These are phyloP conservation scores for Falco concolor DNA, from an alignment of 2,797 vertebrate genomes.

Conservation along the genomic window DNA sequence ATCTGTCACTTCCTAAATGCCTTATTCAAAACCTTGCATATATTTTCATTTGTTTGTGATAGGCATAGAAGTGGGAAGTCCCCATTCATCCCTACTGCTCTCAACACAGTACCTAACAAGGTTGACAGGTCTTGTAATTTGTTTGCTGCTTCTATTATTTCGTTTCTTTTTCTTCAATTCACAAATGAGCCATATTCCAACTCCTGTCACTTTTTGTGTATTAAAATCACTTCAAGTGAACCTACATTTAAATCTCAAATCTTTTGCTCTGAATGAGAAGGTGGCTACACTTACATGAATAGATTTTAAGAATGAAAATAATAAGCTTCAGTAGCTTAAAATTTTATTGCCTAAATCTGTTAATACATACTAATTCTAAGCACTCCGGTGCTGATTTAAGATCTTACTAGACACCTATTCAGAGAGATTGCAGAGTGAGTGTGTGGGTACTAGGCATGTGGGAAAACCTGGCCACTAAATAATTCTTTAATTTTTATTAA, in stretches of 20 bases:
- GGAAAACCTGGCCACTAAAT: background rate
- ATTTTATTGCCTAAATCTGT: slow-evolving; percentile 37
- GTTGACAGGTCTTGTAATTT: slow-evolving; percentile 43
- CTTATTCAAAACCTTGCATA: background rate
- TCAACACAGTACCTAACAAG: background rate
- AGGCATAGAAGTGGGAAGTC: slow-evolving; percentile 4
- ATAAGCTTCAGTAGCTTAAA: slow-evolving; percentile 21
- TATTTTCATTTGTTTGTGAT: slow-evolving; percentile 40
- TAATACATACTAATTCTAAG: slow-evolving; percentile 12
- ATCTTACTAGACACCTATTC: background rate
- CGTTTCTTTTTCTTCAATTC: background rate
- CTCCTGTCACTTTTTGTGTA: slow-evolving; percentile 32
- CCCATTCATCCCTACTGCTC: slow-evolving; percentile 30
- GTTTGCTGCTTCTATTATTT: slow-evolving; percentile 50
- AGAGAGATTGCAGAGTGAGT: background rate
- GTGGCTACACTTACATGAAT: slow-evolving; percentile 19
- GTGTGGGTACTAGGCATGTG: background rate
- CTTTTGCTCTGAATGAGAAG: slow-evolving; percentile 40
- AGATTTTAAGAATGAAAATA: slow-evolving; percentile 47
- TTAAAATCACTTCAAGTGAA: slow-evolving; percentile 31
- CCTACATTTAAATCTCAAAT: slow-evolving; percentile 40
- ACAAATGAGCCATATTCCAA: slow-evolving; percentile 20
- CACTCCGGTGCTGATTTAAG: background rate
- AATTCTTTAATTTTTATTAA: background rate
- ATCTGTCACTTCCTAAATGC: slow-evolving; percentile 25